phyloP scores from a whole-genome alignment of 2,888 invertebrate species.

The Entomobrya multifasciata region DNA sequence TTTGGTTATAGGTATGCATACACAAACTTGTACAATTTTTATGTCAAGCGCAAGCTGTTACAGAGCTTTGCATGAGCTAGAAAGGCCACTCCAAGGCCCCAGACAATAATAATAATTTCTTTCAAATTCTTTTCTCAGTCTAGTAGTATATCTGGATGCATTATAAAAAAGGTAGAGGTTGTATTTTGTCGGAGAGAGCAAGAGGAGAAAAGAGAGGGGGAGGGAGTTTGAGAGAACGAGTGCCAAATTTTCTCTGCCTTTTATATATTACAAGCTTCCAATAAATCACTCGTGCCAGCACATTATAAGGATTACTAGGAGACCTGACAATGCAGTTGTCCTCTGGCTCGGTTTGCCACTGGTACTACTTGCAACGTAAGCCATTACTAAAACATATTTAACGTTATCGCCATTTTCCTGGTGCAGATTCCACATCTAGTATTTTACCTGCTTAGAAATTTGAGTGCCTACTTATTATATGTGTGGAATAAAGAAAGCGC shows the following conservation, averaged over 20 bases:
- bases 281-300: constrained; percentile 67
- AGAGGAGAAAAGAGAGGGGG: neutral
- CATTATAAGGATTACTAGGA: constrained; percentile 50
- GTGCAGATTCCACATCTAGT: neutral
- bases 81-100: too few species aligned
- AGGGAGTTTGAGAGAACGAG: neutral
- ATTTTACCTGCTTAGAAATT: too few species aligned
- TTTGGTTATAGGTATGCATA: neutral
- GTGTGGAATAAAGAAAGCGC: too few species aligned
- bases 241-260: constrained; percentile 47
- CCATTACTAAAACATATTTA: constrained; percentile 29
- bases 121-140: too few species aligned
- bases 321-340: constrained; percentile 48
- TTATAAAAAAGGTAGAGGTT: too few species aligned
- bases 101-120: too few species aligned
- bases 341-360: constrained; percentile 3
- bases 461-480: too few species aligned
- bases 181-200: neutral
- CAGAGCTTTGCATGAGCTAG: neutral
- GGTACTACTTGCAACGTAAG: neutral
- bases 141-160: too few species aligned
- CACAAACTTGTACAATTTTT: too few species aligned
- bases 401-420: neutral
- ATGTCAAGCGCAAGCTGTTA: too few species aligned
- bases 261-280: constrained; percentile 39